These are phyloP conservation scores for Thalpophila matura DNA, from an alignment of 2,888 invertebrate species.

Conservation along the genomic window DNA sequence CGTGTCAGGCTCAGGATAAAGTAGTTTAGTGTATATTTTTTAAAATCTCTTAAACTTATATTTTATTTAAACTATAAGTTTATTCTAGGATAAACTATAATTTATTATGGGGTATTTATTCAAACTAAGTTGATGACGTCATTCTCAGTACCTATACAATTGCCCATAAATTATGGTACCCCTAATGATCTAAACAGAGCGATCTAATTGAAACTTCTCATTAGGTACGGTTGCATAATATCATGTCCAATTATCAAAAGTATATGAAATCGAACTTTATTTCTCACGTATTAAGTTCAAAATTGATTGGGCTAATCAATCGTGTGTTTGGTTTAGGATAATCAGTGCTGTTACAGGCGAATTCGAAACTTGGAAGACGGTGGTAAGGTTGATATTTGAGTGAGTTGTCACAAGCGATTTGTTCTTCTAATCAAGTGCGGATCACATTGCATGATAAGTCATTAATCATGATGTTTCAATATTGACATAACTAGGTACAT, in stretches of 20 bases:
- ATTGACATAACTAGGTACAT: conserved; percentile 34
- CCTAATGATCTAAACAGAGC: conserved; percentile 42
- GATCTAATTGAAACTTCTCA: conserved; percentile 49
- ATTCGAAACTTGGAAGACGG: background rate
- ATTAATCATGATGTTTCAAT: conserved; percentile 51
- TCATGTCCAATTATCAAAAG: background rate
- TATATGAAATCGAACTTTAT: conserved; percentile 25
- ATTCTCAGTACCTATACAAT: conserved; percentile 25
- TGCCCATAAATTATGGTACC: conserved; percentile 41
- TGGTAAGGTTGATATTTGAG: background rate
- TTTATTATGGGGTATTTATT: no score
- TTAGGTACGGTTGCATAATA: conserved; percentile 31
- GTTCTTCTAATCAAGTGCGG: background rate
- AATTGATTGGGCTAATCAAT: background rate
- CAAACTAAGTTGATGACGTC: conserved; percentile 12
- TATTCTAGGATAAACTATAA: no score
- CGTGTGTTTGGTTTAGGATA: background rate
- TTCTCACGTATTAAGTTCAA: rapidly evolving
- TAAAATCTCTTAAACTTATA: no score
- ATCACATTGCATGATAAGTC: conserved; percentile 21
- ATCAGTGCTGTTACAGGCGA: background rate
- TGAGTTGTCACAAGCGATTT: background rate
- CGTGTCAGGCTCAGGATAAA: no score
- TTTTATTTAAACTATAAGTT: no score
- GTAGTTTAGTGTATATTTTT: no score